These are phyloP conservation scores for Masnerella sp. DNA, from an alignment of 2,888 invertebrate species.

Conservation along the genomic window DNA sequence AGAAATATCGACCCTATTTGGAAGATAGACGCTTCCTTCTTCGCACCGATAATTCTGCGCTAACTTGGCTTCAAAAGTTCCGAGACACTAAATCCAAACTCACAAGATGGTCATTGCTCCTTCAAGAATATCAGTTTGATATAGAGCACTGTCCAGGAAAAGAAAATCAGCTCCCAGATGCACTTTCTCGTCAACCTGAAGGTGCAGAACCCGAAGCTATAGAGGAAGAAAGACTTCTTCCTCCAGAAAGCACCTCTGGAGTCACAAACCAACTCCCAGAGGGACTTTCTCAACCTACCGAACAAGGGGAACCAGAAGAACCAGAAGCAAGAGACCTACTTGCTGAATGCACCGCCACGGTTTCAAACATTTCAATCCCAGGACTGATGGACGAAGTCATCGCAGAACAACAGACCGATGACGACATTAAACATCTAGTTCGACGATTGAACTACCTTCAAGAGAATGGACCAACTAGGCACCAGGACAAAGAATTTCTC, in stretches of 20 bases:
- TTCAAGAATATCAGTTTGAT: slow-evolving; percentile 17
- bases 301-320: too few relatives aligned
- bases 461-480: neutral
- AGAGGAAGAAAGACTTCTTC: neutral
- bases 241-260: neutral
- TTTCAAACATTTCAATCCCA: too few relatives aligned
- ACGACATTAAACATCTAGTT: neutral
- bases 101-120: slow-evolving; percentile 6
- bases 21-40: slow-evolving; percentile 29
- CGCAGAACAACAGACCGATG: neutral
- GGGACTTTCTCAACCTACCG: too few relatives aligned
- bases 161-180: slow-evolving; percentile 16
- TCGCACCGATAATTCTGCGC: neutral
- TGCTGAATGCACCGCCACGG: too few relatives aligned
- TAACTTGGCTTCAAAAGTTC: slow-evolving; percentile 11
- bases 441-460: neutral
- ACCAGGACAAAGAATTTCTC: neutral
- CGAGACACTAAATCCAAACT: slow-evolving; percentile 12
- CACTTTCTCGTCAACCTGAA: slow-evolving; percentile 19
- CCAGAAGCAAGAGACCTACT: too few relatives aligned
- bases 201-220: neutral
- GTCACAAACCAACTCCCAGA: neutral
- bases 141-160: too few relatives aligned
- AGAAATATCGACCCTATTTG: slow-evolving; percentile 32
- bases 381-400: neutral